Percentiles rank a stretch among this genome's conserved stretches.
Conservation (phyloP, 2,888 invertebrate species). For the Hirtodrosophila alboralis region DNA sequence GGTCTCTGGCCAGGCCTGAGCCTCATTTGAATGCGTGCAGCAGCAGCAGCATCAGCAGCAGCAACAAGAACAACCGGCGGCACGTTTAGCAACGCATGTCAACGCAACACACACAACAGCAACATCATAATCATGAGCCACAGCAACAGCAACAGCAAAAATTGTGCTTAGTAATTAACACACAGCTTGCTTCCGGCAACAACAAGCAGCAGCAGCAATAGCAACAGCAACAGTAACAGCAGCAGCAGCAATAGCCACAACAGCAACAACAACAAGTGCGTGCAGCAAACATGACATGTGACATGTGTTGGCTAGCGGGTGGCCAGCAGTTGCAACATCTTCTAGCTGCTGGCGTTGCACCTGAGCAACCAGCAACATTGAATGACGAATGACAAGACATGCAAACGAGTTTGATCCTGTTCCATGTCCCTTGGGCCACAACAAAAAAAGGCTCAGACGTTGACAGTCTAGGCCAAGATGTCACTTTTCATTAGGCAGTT, state of each 20-base stretch:
- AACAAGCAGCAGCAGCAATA: slow-evolving; percentile 23
- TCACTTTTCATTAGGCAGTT: slow-evolving; percentile 82
- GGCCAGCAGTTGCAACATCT: slow-evolving; percentile 75
- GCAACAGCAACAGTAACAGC: slow-evolving; percentile 17
- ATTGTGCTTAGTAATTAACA: slow-evolving; percentile 69
- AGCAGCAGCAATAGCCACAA: slow-evolving; percentile 19
- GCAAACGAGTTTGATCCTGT: slow-evolving; percentile 60
- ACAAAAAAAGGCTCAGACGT: slow-evolving; percentile 67
- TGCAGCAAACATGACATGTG: slow-evolving; percentile 68
- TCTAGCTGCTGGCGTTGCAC: slow-evolving; percentile 79
- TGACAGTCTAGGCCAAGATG: slow-evolving; percentile 81
- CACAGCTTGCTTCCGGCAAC: slow-evolving; percentile 74
- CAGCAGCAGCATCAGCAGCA: slow-evolving; percentile 14
- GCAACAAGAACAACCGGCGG: slow-evolving; percentile 61
- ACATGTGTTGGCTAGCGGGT: slow-evolving; percentile 76
- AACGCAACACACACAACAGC: slow-evolving; percentile 74
- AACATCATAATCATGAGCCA: slow-evolving; percentile 63
- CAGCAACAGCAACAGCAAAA: slow-evolving; percentile 44
- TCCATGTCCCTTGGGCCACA: slow-evolving; percentile 37
- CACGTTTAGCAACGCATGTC: slow-evolving; percentile 82
- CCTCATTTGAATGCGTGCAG: slow-evolving; percentile 74
- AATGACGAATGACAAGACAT: slow-evolving; percentile 73
- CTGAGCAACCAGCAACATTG: slow-evolving; percentile 54
- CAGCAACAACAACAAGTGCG: slow-evolving; percentile 57
- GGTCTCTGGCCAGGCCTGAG: slow-evolving; percentile 73